These are phyloP conservation scores for Osmerus eperlanus DNA, from an alignment of 2,113 vertebrate species.

Conservation along the genomic window DNA sequence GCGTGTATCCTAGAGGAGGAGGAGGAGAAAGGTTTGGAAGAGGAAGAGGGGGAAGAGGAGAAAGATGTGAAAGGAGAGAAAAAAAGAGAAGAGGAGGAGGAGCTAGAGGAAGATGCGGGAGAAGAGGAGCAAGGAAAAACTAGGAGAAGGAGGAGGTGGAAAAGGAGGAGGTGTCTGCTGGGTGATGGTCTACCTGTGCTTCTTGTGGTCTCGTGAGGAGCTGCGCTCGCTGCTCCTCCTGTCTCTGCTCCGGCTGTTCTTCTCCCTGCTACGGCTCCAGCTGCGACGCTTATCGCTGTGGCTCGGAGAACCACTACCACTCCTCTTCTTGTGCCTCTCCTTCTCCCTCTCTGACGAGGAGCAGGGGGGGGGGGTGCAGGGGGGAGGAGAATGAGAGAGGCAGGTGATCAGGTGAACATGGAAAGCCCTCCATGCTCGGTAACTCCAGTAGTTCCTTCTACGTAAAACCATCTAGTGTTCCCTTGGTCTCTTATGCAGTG, in stretches of 20 bases:
- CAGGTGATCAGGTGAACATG: too few relatives aligned
- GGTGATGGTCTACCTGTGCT: constrained; percentile 58
- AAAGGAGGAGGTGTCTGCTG: too few relatives aligned
- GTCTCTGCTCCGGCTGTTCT: constrained; percentile 61
- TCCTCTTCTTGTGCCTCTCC: constrained; percentile 67
- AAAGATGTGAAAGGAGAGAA: too few relatives aligned
- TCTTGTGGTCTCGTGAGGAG: constrained; percentile 69
- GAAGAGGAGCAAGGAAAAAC: too few relatives aligned
- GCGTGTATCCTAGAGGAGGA: too few relatives aligned
- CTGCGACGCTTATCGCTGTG: constrained; percentile 65
- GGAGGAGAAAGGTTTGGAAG: too few relatives aligned
- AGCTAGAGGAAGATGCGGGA: neutral
- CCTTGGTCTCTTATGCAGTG: too few relatives aligned
- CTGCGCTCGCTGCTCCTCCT: constrained; percentile 67
- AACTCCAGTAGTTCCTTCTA: too few relatives aligned
- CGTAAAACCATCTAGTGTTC: too few relatives aligned
- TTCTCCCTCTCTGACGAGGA: constrained; percentile 64
- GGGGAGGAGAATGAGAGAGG: too few relatives aligned
- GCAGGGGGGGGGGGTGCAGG: neutral
- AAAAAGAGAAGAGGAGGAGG: neutral
- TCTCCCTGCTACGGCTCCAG: constrained; percentile 69
- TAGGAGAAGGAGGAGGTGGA: neutral
- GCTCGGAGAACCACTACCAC: constrained; percentile 55
- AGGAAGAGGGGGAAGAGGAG: too few relatives aligned
- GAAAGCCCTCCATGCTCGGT: too few relatives aligned